These are phyloP conservation scores for Diplodus sargus DNA, from an alignment of 2,797 vertebrate species.

Conservation along the genomic window DNA sequence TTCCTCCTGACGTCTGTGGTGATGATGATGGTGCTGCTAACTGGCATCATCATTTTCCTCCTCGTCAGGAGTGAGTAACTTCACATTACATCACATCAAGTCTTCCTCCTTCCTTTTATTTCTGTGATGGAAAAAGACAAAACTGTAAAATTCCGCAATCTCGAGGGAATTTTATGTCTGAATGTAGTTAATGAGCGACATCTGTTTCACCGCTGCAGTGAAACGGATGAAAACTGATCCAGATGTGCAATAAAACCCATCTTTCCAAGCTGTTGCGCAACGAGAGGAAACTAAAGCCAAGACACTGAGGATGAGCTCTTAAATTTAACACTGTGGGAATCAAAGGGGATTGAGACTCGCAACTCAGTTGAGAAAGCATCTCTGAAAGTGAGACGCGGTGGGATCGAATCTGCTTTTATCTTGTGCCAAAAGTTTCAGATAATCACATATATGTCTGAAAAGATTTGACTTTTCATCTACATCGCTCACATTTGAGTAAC, in stretches of 20 bases:
- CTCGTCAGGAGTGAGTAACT: constrained; percentile 14
- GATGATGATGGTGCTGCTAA: constrained; percentile 71
- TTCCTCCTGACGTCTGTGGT: constrained; percentile 67
- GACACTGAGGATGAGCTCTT: neutral
- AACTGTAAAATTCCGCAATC: neutral
- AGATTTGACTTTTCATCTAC: neutral
- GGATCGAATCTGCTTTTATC: neutral
- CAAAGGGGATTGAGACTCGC: neutral
- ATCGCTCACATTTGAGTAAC: neutral
- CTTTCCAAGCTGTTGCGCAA: neutral
- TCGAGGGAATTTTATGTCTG: neutral
- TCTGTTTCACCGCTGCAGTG: constrained; percentile 5
- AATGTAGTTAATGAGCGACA: neutral
- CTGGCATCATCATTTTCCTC: constrained; percentile 67
- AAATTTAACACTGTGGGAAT: neutral
- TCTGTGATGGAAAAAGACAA: neutral
- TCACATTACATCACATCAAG: neutral
- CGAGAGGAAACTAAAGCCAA: neutral
- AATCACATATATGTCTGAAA: neutral
- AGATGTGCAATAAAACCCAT: constrained; percentile 29
- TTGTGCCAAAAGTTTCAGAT: neutral
- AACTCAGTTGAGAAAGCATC: neutral
- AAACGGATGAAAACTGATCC: constrained; percentile 1
- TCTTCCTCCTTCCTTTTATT: neutral
- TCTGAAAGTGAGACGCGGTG: neutral